phyloP scores from a whole-genome alignment of 2,797 vertebrate species.

The Neoniphon sammara region DNA sequence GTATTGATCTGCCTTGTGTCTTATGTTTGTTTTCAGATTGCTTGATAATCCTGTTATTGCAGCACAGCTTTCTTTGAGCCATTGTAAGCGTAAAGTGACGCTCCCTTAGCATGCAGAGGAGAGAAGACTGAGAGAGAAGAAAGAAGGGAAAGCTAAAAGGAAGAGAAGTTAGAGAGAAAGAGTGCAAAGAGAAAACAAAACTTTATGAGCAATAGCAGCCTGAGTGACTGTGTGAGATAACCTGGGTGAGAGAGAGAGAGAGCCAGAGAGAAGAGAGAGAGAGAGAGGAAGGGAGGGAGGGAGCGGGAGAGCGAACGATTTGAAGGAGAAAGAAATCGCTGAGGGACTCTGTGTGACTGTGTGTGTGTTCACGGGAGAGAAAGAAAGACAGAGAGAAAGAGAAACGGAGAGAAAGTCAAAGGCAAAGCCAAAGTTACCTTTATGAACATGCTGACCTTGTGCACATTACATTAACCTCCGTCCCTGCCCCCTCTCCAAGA shows the following conservation, averaged over 20 bases:
- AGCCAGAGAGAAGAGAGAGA: conserved; percentile 26
- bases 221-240: conserved; percentile 35
- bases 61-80: conserved; percentile 62
- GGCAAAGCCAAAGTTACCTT: conserved; percentile 73
- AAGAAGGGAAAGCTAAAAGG: neutral
- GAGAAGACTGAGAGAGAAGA: conserved; percentile 23
- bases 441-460: conserved; percentile 71
- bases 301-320: conserved; percentile 49
- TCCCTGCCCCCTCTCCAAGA: conserved; percentile 35
- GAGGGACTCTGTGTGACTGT: conserved; percentile 63
- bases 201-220: neutral
- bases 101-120: conserved; percentile 57
- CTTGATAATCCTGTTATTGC: conserved; percentile 79
- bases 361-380: conserved; percentile 63
- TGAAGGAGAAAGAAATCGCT: conserved; percentile 68
- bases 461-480: conserved; percentile 70
- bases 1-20: conserved; percentile 73
- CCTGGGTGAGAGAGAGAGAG: conserved; percentile 28
- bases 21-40: conserved; percentile 79
- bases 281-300: conserved; percentile 22
- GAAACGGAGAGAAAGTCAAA: conserved; percentile 51
- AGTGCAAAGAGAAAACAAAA: conserved; percentile 21
- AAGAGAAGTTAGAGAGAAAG: neutral
- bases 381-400: conserved; percentile 54
- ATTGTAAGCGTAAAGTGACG: conserved; percentile 57